phyloP scores from a whole-genome alignment of 2,113 vertebrate species.

The Ranitomeya variabilis region DNA sequence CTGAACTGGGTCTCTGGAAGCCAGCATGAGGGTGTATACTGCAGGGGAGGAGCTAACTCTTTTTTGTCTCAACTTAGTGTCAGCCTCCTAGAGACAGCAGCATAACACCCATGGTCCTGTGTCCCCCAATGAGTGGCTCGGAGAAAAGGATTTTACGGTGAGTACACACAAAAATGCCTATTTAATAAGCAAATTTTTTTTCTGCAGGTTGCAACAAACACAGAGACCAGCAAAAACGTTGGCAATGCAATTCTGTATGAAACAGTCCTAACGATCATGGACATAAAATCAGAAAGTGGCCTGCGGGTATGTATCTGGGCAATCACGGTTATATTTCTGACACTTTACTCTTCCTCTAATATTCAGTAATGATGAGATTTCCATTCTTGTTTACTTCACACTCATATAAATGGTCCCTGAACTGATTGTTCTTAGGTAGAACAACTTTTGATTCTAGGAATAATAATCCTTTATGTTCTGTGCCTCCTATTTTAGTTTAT shows the following conservation, averaged over 20 bases:
- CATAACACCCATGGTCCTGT: too few species aligned
- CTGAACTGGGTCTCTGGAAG: too few species aligned
- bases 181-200: not conserved
- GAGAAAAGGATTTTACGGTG: too few species aligned
- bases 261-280: slow-evolving; percentile 99
- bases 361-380: not conserved
- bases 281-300: slow-evolving; percentile 99
- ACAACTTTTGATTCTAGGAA: not conserved
- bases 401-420: not conserved
- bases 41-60: too few species aligned
- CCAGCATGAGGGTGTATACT: too few species aligned
- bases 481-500: too few species aligned
- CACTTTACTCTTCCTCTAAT: not conserved
- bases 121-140: too few species aligned
- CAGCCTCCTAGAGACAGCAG: too few species aligned
- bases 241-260: slow-evolving; percentile 99
- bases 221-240: slow-evolving; percentile 99
- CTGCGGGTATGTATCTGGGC: slow-evolving; percentile 81
- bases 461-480: too few species aligned
- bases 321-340: not conserved
- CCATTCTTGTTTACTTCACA: not conserved
- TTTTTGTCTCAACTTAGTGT: too few species aligned
- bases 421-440: not conserved
- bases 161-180: too few species aligned
- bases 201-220: slow-evolving; percentile 94